Percentiles rank a stretch among this genome's conserved stretches.
Evolutionary conservation across 2,888 invertebrate genomes (phyloP).

Genomic region (Pachycephus smyrnensis): DNA sequence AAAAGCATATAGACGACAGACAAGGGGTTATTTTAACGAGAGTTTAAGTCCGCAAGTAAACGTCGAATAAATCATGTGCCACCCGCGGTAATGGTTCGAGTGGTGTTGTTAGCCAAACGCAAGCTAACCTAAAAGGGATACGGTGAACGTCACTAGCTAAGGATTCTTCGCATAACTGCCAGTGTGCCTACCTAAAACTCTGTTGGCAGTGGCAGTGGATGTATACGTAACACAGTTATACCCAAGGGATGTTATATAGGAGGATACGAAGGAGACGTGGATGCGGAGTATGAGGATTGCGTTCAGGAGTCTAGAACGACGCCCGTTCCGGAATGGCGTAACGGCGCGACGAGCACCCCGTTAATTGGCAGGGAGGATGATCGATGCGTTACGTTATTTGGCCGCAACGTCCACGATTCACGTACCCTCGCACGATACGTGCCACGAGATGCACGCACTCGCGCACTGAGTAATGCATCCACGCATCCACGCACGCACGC

Average conservation of each 20-base stretch:
- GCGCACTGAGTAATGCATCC: conserved; percentile 3
- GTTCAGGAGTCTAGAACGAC: background rate
- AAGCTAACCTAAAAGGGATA: background rate
- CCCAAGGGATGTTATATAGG: background rate
- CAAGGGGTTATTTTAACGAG: conserved; percentile 63
- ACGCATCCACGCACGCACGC: conserved; percentile 12
- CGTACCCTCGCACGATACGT: background rate
- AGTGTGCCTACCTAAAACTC: background rate
- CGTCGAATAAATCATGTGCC: conserved; percentile 63
- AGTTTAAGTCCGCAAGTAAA: conserved; percentile 63
- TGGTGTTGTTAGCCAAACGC: background rate
- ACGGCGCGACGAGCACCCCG: conserved; percentile 33
- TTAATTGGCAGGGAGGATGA: conserved; percentile 57
- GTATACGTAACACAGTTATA: background rate
- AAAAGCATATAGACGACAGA: conserved; percentile 24
- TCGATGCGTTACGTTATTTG: conserved; percentile 54
- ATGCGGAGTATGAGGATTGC: background rate
- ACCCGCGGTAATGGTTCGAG: conserved; percentile 32
- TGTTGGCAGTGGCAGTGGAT: background rate
- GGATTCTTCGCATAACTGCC: background rate
- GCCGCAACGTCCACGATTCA: conserved; percentile 23
- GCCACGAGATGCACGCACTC: background rate
- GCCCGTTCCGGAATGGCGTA: conserved; percentile 22
- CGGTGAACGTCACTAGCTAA: background rate
- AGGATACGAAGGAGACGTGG: background rate